These are phyloP conservation scores for Carduelis carduelis DNA, from an alignment of 2,797 vertebrate genomes.

Conservation along the genomic window DNA sequence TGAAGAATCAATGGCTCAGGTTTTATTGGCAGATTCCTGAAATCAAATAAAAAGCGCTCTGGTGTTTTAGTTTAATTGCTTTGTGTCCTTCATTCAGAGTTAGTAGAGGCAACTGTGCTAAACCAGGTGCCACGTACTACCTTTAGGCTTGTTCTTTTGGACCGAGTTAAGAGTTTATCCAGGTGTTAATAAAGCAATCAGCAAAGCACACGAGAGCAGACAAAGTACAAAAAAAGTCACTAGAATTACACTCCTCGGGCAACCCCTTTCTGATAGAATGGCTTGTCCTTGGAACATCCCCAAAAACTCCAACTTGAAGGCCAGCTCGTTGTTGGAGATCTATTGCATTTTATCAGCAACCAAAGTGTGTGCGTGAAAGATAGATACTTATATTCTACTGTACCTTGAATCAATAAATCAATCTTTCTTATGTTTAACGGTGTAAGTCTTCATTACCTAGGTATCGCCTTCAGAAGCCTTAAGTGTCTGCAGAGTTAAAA, in stretches of 20 bases:
- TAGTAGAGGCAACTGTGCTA: slow-evolving; percentile 71
- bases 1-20: slow-evolving; percentile 88
- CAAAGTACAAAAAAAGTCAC: slow-evolving; percentile 48
- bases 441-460: slow-evolving; percentile 67
- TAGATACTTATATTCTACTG: slow-evolving; percentile 23
- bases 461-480: slow-evolving; percentile 78
- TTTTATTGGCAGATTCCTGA: slow-evolving; percentile 90
- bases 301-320: slow-evolving; percentile 47
- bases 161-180: slow-evolving; percentile 69
- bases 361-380: slow-evolving; percentile 37
- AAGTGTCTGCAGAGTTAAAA: slow-evolving; percentile 79
- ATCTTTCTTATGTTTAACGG: slow-evolving; percentile 52
- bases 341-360: slow-evolving; percentile 56
- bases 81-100: slow-evolving; percentile 78
- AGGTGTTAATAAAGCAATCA: slow-evolving; percentile 75
- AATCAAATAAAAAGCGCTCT: slow-evolving; percentile 90
- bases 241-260: slow-evolving; percentile 55
- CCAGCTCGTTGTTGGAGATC: slow-evolving; percentile 26
- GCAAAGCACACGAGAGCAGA: slow-evolving; percentile 73
- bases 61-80: slow-evolving; percentile 85
- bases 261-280: slow-evolving; percentile 47
- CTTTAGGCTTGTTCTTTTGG: slow-evolving; percentile 56
- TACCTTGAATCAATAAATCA: slow-evolving; percentile 35
- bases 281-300: slow-evolving; percentile 50
- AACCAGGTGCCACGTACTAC: slow-evolving; percentile 66